Percentiles rank a stretch among this genome's conserved stretches.
These are phyloP conservation scores for Lissocephala sabroskyi DNA, from an alignment of 2,888 invertebrate species.

Conservation along the genomic window DNA sequence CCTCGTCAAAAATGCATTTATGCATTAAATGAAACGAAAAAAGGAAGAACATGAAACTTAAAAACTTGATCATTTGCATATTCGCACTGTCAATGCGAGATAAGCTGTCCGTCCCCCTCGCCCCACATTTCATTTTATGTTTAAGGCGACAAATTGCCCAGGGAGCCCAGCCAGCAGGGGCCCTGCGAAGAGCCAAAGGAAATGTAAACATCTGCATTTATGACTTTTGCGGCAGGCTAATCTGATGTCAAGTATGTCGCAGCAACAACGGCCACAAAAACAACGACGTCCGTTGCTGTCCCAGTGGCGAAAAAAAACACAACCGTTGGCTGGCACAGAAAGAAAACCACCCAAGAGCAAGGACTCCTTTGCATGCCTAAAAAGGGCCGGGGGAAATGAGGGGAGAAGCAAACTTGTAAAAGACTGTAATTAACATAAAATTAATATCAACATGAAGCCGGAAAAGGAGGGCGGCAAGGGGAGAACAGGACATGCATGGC, in stretches of 20 bases:
- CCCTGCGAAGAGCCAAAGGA: too few relatives aligned
- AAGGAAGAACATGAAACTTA: too few relatives aligned
- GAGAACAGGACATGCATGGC: too few relatives aligned
- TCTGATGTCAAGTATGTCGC: conserved; percentile 51
- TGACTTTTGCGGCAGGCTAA: conserved; percentile 61
- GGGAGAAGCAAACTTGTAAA: conserved; percentile 39
- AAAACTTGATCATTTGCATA: conserved; percentile 25
- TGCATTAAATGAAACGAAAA: too few relatives aligned
- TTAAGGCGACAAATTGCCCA: conserved; percentile 58
- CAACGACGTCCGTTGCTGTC: too few relatives aligned
- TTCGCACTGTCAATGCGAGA: conserved; percentile 11
- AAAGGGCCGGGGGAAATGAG: background rate
- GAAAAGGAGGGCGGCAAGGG: too few relatives aligned
- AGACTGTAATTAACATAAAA: conserved; percentile 63
- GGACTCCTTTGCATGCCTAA: too few relatives aligned
- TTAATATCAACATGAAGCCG: conserved; percentile 49
- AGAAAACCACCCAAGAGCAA: conserved; percentile 1
- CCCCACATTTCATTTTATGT: conserved; percentile 3
- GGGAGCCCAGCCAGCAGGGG: conserved; percentile 5
- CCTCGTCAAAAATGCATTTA: conserved; percentile 11
- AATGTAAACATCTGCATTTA: conserved; percentile 64
- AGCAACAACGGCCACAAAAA: conserved; percentile 23
- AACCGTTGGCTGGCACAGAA: too few relatives aligned
- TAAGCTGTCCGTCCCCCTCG: conserved; percentile 6
- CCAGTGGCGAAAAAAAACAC: too few relatives aligned